Conservation (phyloP, 2,113 vertebrate species). For the Ondatra zibethicus region DNA sequence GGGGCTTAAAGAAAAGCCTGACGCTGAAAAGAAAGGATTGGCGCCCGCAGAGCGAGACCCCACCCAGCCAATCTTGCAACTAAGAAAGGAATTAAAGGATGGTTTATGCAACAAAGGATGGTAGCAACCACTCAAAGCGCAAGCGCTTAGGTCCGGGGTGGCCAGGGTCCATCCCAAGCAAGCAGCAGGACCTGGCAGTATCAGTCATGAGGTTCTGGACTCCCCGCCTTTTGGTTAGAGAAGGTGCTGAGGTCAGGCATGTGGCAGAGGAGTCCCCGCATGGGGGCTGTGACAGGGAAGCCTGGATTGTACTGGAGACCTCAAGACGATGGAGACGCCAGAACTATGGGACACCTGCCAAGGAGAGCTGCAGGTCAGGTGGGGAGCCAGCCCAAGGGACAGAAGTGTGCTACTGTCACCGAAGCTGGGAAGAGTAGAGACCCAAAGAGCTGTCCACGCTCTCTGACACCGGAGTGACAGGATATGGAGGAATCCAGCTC, state of each 20-base stretch:
- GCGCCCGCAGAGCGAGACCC: not conserved
- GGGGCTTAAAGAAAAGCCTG: not conserved
- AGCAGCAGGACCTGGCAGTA: not conserved
- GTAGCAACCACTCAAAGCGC: not conserved
- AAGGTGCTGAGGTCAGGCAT: not conserved
- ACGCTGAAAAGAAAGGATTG: not conserved
- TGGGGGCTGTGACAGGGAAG: not conserved
- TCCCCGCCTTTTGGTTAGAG: not conserved
- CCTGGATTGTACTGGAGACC: not conserved
- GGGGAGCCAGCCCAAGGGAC: not conserved
- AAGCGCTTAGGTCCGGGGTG: not conserved
- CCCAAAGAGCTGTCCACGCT: not conserved
- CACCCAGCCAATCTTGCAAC: not conserved
- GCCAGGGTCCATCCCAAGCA: not conserved
- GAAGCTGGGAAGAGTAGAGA: not conserved
- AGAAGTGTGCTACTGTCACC: not conserved
- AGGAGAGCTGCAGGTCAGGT: not conserved
- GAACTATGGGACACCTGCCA: not conserved
- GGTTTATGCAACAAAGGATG: not conserved
- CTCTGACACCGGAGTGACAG: not conserved
- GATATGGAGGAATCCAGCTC: not conserved
- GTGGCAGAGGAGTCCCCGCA: not conserved
- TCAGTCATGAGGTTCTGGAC: not conserved
- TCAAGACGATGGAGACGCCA: not conserved
- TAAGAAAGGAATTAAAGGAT: not conserved